phyloP scores from a whole-genome alignment of 2,113 vertebrate species.

The Onychorhynchus coronatus region DNA sequence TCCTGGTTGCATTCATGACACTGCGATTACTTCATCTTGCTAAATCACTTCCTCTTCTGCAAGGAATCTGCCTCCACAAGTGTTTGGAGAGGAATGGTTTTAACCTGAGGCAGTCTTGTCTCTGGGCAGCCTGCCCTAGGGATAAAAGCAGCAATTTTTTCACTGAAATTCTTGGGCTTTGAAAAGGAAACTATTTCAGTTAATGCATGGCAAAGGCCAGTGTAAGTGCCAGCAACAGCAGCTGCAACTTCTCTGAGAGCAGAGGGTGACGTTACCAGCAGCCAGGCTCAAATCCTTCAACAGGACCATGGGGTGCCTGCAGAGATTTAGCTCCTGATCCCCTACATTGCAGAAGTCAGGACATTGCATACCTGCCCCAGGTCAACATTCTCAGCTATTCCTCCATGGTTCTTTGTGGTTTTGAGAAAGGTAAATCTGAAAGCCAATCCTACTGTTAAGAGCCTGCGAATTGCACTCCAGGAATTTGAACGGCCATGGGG shows the following conservation, averaged over 20 bases:
- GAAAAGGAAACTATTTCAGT: background rate
- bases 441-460: background rate
- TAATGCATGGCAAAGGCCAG: background rate
- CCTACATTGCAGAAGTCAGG: background rate
- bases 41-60: background rate
- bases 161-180: background rate
- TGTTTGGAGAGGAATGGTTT: background rate
- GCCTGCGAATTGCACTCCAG: background rate
- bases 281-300: background rate
- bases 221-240: background rate
- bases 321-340: background rate
- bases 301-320: background rate
- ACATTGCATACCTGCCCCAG: background rate
- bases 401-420: background rate
- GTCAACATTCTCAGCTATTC: background rate
- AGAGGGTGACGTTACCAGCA: background rate
- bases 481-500: background rate
- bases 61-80: background rate
- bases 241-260: background rate
- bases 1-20: background rate
- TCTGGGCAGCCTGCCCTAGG: background rate
- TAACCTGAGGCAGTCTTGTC: background rate
- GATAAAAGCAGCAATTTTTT: background rate
- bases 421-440: background rate
- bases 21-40: background rate